Base-by-base conservation (phyloP, 2,113 vertebrate genomes). In the Orcinus orca region DNA sequence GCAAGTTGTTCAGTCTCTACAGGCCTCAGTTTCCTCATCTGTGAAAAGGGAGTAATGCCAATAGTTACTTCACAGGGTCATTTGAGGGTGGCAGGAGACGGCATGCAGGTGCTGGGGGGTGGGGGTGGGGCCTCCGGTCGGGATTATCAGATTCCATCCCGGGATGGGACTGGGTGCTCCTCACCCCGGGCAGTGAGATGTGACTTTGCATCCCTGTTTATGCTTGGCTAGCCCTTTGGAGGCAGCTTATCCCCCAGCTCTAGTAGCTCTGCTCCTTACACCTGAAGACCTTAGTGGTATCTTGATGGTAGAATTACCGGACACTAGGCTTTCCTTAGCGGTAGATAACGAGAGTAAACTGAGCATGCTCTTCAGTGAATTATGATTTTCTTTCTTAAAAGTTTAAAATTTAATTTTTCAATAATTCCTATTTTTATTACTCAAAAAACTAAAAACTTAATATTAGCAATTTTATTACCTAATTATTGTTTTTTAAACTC, bases 401-500 rank as follows among this genome's bases (percentile, higher is more conserved):
- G 31, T 50, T 88, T 79, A 82, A 90, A 71, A 92, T 89, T 76
- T 77, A 68, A 21, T 36, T 83, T 84, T 93, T 41, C 25, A 76
- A 12, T 47, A 63, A 58, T 23, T 76, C 33, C 76, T 36, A 36
- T 81, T 73, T 55, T 93, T 73, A 65, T 88, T 68, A 44, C 47
- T 74, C 9, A 62, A 87, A 90, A 96, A 86, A 15, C 14, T 13
- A 79, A 88, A 71, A 17, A 67, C 17, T 53, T 93, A 65, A 14
- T 93, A 90, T 60, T 60, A 83, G 36, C 44, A 62, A 29, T 95
- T 67, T 94, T 71, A 79, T 92, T 80, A 62, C 26, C n/a, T 33
- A 65, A 55, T 88, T 18, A 65, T 18, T 5, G n/a, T 73, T 90
- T 73, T 63, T 36, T 14, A 20, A 53, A 58, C n/a, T 92, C 70